Evolutionary conservation across 2,113 vertebrate species (phyloP), one percentile per base, ranked within the genome.

Genomic region (pig (Sus scrofa)): DNA sequence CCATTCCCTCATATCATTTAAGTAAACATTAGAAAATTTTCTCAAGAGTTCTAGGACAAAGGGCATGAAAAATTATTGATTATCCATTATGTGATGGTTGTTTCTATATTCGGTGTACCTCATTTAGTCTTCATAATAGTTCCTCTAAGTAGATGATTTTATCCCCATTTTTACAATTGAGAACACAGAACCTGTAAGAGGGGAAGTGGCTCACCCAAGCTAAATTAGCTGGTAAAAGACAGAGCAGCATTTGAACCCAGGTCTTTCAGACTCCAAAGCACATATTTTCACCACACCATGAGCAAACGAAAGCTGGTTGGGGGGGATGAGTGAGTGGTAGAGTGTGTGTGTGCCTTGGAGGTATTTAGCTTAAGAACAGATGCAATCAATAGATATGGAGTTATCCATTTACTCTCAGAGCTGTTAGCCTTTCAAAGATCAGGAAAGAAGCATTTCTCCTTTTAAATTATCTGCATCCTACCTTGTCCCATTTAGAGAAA

Each of bases 21-120:
- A 93, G 73, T 75, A 68, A 86, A 37, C 16, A 65, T n/a, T 73
- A 89, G 86, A 52, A 75, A 94, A 10, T 85, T 97, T 73, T 52
- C 12, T 77, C 19, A 44, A 89, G 30, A 90, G 73, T 89, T 86
- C 78, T 20, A 85, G 26, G 14, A 54, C 24, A 93, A 79, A 63
- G 65, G 26, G 6, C 63, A 67, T 27, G 22, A 63, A n/a, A 19
- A 34, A n/a, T 92, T 92, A 24, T 18, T 32, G 58, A 77, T 60
- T 60, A 14, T 54, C 65, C 77, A 30, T 67, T 63, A 22, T n/a
- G 19, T 50, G 44, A 52, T 32, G 44, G 54, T 87, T 95, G 79
- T 37, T 79, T 94, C 91, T 52, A 34, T 85, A 34, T 83, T 89
- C 34, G 20, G 0, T 50, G 4, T 87, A 37, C 71, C 77, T 90